Evolutionary conservation across 2,797 vertebrate genomes (phyloP), one percentile per base, ranked within the genome.

Genomic region (Paedocypris micromegethes): DNA sequence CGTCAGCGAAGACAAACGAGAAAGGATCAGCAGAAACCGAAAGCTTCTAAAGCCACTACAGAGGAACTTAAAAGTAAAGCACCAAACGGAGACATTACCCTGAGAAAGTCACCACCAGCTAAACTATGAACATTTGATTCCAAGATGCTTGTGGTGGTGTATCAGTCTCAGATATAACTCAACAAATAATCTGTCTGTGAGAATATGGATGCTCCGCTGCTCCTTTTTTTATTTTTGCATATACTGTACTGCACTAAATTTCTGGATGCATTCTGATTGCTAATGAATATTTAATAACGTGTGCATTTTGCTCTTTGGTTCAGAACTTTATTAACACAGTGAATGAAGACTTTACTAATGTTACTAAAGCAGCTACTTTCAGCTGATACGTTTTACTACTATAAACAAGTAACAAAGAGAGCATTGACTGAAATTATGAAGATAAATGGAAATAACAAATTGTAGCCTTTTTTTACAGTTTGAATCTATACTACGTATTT

Each of bases 51-150:
- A 81, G 67, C n/a, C 64, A 80, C 75, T 64, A 55, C 71, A 53
- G 68, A 71, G 48, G 71, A 72, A 50, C 45, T 54, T 0, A 76
- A 80, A 42, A 80, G 62, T 2, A 72, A 53, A 68, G 75, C 80
- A 45, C 78, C 79, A 43, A 90, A 88, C 8, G 83, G 87, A 79
- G 86, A 82, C 51, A 57, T 82, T n/a, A 75, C 70, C 56, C 79
- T 80, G 64, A 78, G 74, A 42, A 73, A 80, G 56, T 66, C 79
- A 40, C 75, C 82, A 37, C 61, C 77, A 4, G 63, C 74, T 49
- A 59, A 69, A 38, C 77, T 79, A 78, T 79, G 74, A 72, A 60
- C 5, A 63, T 39, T 23, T 23, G 23, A 23, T 1, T 23, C 23
- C 45, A 58, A n/a, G 5, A 2, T 38, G 44, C 52, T 23, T 23